These are phyloP conservation scores for Metellina segmentata DNA, from an alignment of 2,888 invertebrate species.

Conservation along the genomic window DNA sequence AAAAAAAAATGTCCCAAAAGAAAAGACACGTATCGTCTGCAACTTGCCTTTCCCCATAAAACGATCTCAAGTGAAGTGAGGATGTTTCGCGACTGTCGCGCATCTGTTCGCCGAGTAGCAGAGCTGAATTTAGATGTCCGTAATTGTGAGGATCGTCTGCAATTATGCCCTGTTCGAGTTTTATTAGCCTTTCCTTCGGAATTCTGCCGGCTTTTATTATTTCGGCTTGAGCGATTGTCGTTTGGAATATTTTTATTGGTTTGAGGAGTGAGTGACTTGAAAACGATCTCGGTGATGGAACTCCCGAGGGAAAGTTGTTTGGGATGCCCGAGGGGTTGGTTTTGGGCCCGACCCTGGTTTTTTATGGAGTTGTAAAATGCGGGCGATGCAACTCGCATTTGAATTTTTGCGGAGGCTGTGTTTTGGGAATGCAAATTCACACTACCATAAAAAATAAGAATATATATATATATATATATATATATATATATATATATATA, in stretches of 20 bases:
- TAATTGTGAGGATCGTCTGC: conserved; percentile 43
- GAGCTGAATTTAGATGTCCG: conserved; percentile 54
- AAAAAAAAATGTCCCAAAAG: conserved; percentile 33
- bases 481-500: no score
- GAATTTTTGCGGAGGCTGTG: not conserved
- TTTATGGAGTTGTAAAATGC: not conserved
- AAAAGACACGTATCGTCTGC: conserved; percentile 68
- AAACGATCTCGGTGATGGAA: not conserved
- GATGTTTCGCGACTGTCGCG: conserved; percentile 33
- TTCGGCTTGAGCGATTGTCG: conserved; percentile 24
- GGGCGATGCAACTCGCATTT: not conserved
- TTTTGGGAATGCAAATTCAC: not conserved
- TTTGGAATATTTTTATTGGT: conserved; percentile 24
- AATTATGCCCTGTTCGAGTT: conserved; percentile 32
- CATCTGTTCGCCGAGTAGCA: conserved; percentile 21
- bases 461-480: no score
- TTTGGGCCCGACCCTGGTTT: not conserved
- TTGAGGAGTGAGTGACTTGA: conserved; percentile 7
- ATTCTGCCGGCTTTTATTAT: conserved; percentile 40
- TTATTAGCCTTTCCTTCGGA: not conserved
- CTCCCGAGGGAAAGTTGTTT: not conserved
- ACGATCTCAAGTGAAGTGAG: conserved; percentile 41
- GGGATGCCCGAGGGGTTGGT: not conserved
- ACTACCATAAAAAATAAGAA: not conserved
- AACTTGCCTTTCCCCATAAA: conserved; percentile 9